phyloP scores from a whole-genome alignment of 2,113 vertebrate genomes.

The Jacana jacana region DNA sequence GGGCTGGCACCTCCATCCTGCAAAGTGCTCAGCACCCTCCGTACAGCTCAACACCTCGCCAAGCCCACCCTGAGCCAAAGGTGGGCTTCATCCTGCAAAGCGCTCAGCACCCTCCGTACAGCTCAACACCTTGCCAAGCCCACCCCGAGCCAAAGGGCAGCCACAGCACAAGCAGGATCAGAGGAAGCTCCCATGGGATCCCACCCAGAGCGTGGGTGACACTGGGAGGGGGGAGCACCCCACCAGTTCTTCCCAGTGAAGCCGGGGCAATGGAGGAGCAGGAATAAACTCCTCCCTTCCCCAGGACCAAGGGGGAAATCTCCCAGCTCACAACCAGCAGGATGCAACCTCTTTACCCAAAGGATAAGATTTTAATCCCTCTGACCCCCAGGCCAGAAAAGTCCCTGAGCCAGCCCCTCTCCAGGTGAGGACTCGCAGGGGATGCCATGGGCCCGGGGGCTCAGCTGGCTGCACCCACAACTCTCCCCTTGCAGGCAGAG shows the following conservation, averaged over 20 bases:
- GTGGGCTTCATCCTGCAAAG: neutral
- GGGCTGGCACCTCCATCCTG: neutral
- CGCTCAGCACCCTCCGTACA: neutral
- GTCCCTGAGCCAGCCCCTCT: neutral
- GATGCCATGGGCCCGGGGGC: rapidly evolving
- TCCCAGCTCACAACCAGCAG: neutral
- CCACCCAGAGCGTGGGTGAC: rapidly evolving
- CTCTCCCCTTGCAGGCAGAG: neutral
- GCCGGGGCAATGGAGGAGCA: neutral
- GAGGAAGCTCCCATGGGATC: neutral
- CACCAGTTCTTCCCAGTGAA: neutral
- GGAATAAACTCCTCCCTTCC: neutral
- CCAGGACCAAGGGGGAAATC: neutral
- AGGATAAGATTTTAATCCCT: neutral
- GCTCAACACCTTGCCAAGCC: neutral
- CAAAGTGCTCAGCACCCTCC: neutral
- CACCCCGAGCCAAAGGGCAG: neutral
- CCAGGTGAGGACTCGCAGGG: rapidly evolving
- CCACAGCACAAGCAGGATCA: neutral
- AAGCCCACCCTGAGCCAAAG: neutral
- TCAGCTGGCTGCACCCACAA: neutral
- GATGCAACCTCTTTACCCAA: neutral
- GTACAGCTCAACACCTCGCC: rapidly evolving
- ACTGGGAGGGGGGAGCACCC: neutral
- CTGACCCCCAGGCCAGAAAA: neutral